Percentiles rank a stretch among this genome's conserved stretches.
Evolutionary conservation across 2,888 invertebrate species (phyloP).

Genomic region (Anthophora plumipes): DNA sequence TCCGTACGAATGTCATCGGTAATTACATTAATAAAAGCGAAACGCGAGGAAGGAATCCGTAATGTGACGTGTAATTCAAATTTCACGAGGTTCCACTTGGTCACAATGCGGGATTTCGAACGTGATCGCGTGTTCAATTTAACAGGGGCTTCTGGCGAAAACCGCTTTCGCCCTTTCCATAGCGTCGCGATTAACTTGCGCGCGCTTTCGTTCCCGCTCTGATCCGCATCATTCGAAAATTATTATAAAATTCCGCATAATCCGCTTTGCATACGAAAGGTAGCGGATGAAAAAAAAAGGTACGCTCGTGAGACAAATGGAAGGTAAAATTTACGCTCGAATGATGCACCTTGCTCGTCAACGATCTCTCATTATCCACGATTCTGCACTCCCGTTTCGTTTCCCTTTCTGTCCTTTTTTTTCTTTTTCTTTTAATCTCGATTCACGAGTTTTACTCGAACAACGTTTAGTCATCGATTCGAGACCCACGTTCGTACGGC

Average conservation of each 20-base stretch:
- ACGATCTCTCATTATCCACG: neutral
- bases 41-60: neutral
- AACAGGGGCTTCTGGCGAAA: conserved; percentile 27
- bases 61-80: conserved; percentile 43
- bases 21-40: neutral
- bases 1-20: neutral
- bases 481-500: conserved; percentile 39
- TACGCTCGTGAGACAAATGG: neutral
- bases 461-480: neutral
- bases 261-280: conserved; percentile 32
- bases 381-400: too few species aligned
- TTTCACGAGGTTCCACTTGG: conserved; percentile 20
- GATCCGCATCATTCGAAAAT: conserved; percentile 21
- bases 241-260: conserved; percentile 37
- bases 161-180: conserved; percentile 30
- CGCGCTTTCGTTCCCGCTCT: conserved; percentile 38
- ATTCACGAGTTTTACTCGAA: neutral
- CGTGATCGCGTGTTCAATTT: conserved; percentile 46
- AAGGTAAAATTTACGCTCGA: conserved; percentile 2
- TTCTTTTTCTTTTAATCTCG: too few species aligned
- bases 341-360: neutral
- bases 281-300: conserved; percentile 18
- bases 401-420: too few species aligned
- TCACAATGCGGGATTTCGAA: neutral
- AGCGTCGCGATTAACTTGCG: conserved; percentile 28